Conservation (phyloP, 2,797 vertebrate species). For the Sebastes diaconus region DNA sequence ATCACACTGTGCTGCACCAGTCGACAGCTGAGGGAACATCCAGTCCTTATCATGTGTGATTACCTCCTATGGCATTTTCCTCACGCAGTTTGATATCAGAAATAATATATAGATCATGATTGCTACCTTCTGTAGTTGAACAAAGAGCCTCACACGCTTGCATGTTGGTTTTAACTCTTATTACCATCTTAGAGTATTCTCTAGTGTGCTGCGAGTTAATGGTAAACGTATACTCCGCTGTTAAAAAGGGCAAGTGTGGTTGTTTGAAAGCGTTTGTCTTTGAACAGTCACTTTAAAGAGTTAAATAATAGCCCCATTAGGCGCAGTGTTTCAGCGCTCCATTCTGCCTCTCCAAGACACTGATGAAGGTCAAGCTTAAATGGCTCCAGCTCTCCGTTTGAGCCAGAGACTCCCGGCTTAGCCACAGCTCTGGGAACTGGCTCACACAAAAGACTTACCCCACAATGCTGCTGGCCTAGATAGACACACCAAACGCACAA, state of each 20-base stretch:
- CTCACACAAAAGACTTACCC: slow-evolving; percentile 71
- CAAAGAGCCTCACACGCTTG: background rate
- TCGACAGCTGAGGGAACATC: slow-evolving; percentile 62
- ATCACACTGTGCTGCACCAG: slow-evolving; percentile 74
- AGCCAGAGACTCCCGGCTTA: slow-evolving; percentile 60
- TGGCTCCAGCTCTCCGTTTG: slow-evolving; percentile 53
- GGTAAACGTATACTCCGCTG: background rate
- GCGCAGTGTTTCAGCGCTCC: slow-evolving; percentile 37
- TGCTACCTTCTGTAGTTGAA: background rate
- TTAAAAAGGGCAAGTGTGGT: slow-evolving; percentile 6
- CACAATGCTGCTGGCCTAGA: slow-evolving; percentile 72
- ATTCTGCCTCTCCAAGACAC: slow-evolving; percentile 57
- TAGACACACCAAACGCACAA: slow-evolving; percentile 65
- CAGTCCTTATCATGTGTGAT: background rate
- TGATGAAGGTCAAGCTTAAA: slow-evolving; percentile 80
- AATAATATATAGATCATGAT: background rate
- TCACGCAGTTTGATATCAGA: background rate
- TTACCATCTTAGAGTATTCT: background rate
- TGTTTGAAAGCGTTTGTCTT: slow-evolving; percentile 34
- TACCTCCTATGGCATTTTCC: background rate
- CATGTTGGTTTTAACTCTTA: background rate
- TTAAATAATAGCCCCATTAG: slow-evolving; percentile 68
- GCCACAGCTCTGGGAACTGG: slow-evolving; percentile 59
- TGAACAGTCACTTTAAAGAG: slow-evolving; percentile 58
- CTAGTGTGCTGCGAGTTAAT: background rate